phyloP scores from a whole-genome alignment of 37 sponge, comb jelly and placozoan genomes.

The Ianthella basta region DNA sequence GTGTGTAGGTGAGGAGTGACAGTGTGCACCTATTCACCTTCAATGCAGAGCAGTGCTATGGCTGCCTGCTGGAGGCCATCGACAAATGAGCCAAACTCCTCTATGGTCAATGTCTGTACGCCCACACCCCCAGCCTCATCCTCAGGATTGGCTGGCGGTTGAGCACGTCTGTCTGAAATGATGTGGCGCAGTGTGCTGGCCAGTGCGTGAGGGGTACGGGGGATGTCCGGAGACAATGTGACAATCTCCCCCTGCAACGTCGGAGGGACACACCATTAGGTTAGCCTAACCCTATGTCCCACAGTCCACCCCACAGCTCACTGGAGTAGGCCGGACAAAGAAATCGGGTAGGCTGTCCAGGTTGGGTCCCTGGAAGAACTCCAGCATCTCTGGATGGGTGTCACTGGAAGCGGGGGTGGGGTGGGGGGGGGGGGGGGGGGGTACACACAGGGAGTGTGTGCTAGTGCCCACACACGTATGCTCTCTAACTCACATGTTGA shows the following conservation, averaged over 20 bases:
- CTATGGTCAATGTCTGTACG: neutral
- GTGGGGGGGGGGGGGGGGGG: too few relatives aligned
- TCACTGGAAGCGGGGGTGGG: slow-evolving; percentile 7
- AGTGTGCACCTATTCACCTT: neutral
- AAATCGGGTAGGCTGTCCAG: neutral
- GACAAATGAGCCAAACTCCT: neutral
- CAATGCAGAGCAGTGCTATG: neutral
- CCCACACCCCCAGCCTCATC: neutral
- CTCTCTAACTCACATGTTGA: neutral
- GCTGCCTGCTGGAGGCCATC: neutral
- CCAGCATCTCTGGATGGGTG: slow-evolving; percentile 19
- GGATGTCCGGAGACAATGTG: neutral
- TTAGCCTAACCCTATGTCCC: too few relatives aligned
- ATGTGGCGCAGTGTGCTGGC: neutral
- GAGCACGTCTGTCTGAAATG: neutral
- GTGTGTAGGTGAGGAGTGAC: neutral
- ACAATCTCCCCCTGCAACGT: neutral
- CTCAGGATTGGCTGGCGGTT: neutral
- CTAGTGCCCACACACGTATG: neutral
- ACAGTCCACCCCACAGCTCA: neutral
- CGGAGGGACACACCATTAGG: too few relatives aligned
- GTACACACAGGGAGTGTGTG: neutral
- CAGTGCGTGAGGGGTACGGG: neutral
- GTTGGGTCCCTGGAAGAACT: neutral
- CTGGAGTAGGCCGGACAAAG: neutral